Conservation (phyloP, 2,888 invertebrate genomes). For the Perizoma flavofasciatum region DNA sequence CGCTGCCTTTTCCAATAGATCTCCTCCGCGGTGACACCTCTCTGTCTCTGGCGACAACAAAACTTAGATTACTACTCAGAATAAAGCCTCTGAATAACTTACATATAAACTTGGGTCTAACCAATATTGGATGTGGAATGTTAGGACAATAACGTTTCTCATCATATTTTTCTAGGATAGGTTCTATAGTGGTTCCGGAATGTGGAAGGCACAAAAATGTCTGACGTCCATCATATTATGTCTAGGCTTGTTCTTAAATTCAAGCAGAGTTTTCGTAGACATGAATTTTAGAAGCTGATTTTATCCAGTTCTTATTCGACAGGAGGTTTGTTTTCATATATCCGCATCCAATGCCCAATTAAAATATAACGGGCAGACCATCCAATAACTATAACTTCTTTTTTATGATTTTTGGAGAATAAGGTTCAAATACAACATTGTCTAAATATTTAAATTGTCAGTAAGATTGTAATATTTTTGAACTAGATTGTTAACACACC, state of each 20-base stretch:
- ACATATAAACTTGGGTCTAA: constrained; percentile 29
- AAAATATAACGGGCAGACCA: too few species aligned
- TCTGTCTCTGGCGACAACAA: constrained; percentile 84
- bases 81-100: constrained; percentile 35
- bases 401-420: too few species aligned
- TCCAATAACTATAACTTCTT: too few species aligned
- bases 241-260: constrained; percentile 13
- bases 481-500: too few species aligned
- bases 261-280: constrained; percentile 12
- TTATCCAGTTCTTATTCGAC: too few species aligned
- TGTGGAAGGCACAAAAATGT: constrained; percentile 11
- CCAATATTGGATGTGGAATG: constrained; percentile 23
- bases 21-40: constrained; percentile 85
- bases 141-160: constrained; percentile 7
- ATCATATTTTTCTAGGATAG: constrained; percentile 19
- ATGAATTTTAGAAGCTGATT: too few species aligned
- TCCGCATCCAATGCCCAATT: too few species aligned
- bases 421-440: too few species aligned
- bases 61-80: constrained; percentile 77
- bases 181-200: constrained; percentile 16
- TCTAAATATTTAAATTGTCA: too few species aligned
- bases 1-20: constrained; percentile 76
- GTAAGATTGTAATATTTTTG: too few species aligned
- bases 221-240: constrained; percentile 17
- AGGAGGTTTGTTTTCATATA: too few species aligned